Evolutionary conservation across 2,888 invertebrate species (phyloP), one percentile per base, ranked within the genome.

Genomic region (Drosophila suboccidentalis): DNA sequence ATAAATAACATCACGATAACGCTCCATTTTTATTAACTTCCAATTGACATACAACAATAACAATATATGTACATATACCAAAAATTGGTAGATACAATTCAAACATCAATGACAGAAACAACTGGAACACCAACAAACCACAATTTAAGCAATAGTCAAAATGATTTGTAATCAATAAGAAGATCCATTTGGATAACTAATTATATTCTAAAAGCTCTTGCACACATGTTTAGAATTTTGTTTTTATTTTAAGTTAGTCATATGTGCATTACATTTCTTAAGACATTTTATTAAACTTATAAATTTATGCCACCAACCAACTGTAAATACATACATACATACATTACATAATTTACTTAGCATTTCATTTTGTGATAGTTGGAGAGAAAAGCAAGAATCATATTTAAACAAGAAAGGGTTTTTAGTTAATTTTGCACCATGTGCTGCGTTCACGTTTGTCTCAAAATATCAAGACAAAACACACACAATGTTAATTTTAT

Each of bases 1-100:
- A 68, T 32, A 59, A 58, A 67, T 19, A 61, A 41, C 51, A 61
- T 57, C 10, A 64, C 57, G 38, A 22, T 32, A 69, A 39, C 43
- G 59, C 73, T 77, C 72, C 76, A 63, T 59, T 62, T 72, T 55
- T 53, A 61, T 62, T 55, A 78, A 64, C 74, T 77, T 77, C 75
- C 78, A 78, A 71, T 75, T 75, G 79, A 78, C 74, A 66, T 70
- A 78, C 74, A 77, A 77, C 78, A 77, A 77, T 77, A 77, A 62
- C 32, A 46, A 55, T 4, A 38, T 36, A 54, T 4, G 26, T 36
- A n/a, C n/a, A n/a, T n/a, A 46, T 46, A 38, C 6, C 15, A 55
- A 5, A 46, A 22, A 36, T 38, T 15, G 22, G 26, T 39, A 51
- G 22, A 36, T 5, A 10, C 22, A 44, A 22, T 11, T 29, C 6